These are phyloP conservation scores for Sthenelais limicola DNA, from an alignment of 2,888 invertebrate genomes.

Conservation along the genomic window DNA sequence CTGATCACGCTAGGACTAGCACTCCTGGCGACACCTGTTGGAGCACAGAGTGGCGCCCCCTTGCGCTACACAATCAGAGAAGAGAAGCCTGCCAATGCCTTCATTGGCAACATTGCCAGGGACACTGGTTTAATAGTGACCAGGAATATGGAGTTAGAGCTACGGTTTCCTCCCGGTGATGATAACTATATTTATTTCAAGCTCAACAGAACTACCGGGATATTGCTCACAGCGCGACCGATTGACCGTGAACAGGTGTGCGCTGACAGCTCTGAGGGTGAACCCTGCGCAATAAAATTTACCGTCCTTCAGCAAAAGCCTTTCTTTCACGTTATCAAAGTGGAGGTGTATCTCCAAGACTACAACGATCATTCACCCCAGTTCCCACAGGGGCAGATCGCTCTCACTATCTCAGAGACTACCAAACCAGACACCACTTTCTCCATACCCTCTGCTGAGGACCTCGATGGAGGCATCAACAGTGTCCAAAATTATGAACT, in stretches of 20 bases:
- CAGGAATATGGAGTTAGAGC: slow-evolving; percentile 11
- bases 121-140: slow-evolving; percentile 21
- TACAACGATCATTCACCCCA: slow-evolving; percentile 25
- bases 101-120: slow-evolving; percentile 16
- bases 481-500: slow-evolving; percentile 30
- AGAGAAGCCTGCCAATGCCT: slow-evolving; percentile 25
- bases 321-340: slow-evolving; percentile 30
- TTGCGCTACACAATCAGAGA: slow-evolving; percentile 18
- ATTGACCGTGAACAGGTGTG: slow-evolving; percentile 49
- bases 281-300: slow-evolving; percentile 41
- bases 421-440: slow-evolving; percentile 45
- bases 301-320: slow-evolving; percentile 41
- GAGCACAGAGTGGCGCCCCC: slow-evolving; percentile 9
- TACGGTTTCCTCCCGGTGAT: background rate
- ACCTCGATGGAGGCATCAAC: slow-evolving; percentile 41
- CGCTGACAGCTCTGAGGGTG: slow-evolving; percentile 50
- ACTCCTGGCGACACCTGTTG: slow-evolving; percentile 23
- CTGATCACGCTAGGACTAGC: slow-evolving; percentile 33
- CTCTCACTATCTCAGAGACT: slow-evolving; percentile 46
- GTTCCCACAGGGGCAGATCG: slow-evolving; percentile 36
- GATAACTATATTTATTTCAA: background rate
- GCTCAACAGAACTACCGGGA: slow-evolving; percentile 45
- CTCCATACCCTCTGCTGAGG: slow-evolving; percentile 49
- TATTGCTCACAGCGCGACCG: slow-evolving; percentile 43
- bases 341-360: slow-evolving; percentile 17